Evolutionary conservation across 2,797 vertebrate genomes (phyloP).

Genomic region (Epinephelus awoara): DNA sequence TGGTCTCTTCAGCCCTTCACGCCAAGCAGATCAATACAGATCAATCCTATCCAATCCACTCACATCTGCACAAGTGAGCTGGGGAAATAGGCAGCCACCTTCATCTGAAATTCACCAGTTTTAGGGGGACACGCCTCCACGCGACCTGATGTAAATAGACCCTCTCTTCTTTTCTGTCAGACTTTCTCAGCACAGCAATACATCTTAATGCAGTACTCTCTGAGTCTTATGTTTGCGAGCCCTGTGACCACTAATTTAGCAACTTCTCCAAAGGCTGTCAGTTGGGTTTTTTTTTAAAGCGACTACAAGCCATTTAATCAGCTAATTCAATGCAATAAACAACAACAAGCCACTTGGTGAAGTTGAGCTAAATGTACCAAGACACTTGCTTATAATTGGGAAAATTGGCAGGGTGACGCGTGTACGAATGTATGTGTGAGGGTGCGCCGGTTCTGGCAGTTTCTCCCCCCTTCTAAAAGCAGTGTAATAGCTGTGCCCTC

Average conservation of each 20-base stretch:
- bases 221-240: background rate
- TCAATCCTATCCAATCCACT: conserved; percentile 74
- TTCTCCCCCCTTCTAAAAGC: conserved; percentile 52
- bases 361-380: conserved; percentile 57
- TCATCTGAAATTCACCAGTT: conserved; percentile 40
- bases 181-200: conserved; percentile 5
- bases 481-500: conserved; percentile 70
- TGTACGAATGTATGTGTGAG: conserved; percentile 38
- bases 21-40: conserved; percentile 69
- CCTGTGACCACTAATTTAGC: conserved; percentile 8
- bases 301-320: conserved; percentile 37
- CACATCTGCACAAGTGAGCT: conserved; percentile 60
- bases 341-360: conserved; percentile 40
- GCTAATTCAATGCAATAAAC: conserved; percentile 42
- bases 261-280: conserved; percentile 39
- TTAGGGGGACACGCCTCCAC: conserved; percentile 33
- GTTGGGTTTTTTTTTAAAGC: conserved; percentile 13
- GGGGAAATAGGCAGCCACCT: conserved; percentile 42
- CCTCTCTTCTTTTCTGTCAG: conserved; percentile 14
- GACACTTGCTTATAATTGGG: conserved; percentile 56
- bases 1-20: conserved; percentile 56
- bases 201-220: conserved; percentile 18
- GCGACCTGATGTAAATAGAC: conserved; percentile 15
- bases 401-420: conserved; percentile 40
- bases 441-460: conserved; percentile 29